Conservation (phyloP, 1,140 invertebrate genomes). For the Drosophila mauritiana region DNA sequence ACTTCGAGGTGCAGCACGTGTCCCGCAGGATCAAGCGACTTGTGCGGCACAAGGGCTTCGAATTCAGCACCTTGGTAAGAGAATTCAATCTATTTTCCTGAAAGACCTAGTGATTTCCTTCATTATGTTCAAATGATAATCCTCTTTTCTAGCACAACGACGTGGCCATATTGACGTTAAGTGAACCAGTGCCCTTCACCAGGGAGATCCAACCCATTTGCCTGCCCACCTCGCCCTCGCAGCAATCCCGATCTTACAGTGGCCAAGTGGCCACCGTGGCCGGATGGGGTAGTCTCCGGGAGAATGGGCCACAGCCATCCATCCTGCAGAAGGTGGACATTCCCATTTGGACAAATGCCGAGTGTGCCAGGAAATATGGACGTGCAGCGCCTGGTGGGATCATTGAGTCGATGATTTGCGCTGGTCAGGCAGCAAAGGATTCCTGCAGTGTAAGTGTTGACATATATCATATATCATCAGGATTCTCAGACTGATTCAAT, state of each 20-base stretch:
- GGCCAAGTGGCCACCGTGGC: conserved; percentile 91
- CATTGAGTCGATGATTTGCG: conserved; percentile 94
- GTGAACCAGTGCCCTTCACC: conserved; percentile 90
- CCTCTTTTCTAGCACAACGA: conserved; percentile 89
- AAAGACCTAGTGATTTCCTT: not conserved
- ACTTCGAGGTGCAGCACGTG: conserved; percentile 89
- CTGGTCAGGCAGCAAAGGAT: conserved; percentile 92
- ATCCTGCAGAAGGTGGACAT: conserved; percentile 93
- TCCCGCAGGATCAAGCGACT: conserved; percentile 92
- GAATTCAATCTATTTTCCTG: not conserved
- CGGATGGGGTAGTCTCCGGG: conserved; percentile 87
- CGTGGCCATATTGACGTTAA: conserved; percentile 93
- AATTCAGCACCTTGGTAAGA: conserved; percentile 91
- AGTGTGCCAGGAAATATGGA: conserved; percentile 93
- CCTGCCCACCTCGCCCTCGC: conserved; percentile 87
- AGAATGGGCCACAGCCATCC: conserved; percentile 92
- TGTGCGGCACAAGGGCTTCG: conserved; percentile 93
- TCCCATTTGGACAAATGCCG: conserved; percentile 92
- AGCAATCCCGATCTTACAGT: conserved; percentile 86
- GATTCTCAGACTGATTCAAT: conserved; percentile 40
- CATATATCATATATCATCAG: not conserved
- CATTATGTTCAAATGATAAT: not conserved
- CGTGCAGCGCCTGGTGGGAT: conserved; percentile 93
- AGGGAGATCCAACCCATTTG: conserved; percentile 93
- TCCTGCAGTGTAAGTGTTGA: conserved; percentile 92